phyloP scores from a whole-genome alignment of 2,888 invertebrate species.

The Aspidapion aeneum region DNA sequence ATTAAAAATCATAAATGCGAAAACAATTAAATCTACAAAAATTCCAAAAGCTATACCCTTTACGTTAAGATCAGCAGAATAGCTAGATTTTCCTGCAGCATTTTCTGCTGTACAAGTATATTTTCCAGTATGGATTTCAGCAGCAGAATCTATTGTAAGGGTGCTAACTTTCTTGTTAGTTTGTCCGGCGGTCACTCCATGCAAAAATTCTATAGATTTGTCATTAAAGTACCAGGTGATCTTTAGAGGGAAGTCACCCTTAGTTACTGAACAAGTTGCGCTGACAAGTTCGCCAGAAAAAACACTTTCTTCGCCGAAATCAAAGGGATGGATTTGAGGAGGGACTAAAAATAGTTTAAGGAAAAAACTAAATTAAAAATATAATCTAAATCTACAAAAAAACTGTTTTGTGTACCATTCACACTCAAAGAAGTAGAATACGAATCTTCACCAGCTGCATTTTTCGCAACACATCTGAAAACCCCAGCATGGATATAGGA shows the following conservation, averaged over 20 bases:
- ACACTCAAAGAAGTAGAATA: slow-evolving; percentile 64
- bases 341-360: slow-evolving; percentile 36
- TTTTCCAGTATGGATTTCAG: slow-evolving; percentile 64
- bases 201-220: slow-evolving; percentile 48
- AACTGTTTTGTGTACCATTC: slow-evolving; percentile 56
- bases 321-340: slow-evolving; percentile 48
- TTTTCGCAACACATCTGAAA: slow-evolving; percentile 58
- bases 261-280: slow-evolving; percentile 58
- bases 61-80: slow-evolving; percentile 61
- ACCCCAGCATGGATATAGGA: slow-evolving; percentile 67
- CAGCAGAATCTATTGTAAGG: slow-evolving; percentile 59
- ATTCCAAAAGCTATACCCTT: slow-evolving; percentile 57
- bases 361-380: slow-evolving; percentile 2
- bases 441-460: slow-evolving; percentile 61
- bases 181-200: slow-evolving; percentile 54
- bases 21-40: neutral
- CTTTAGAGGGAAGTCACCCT: slow-evolving; percentile 70
- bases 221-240: slow-evolving; percentile 68
- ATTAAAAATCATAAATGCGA: slow-evolving; percentile 3
- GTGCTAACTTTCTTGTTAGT: slow-evolving; percentile 63
- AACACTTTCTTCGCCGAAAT: slow-evolving; percentile 50
- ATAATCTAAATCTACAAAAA: slow-evolving; percentile 3
- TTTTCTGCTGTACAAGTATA: slow-evolving; percentile 69
- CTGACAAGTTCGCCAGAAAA: slow-evolving; percentile 62
- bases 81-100: slow-evolving; percentile 61